A percentile compares a stretch with the other conserved stretches of the same genome.
These are phyloP conservation scores for Caenorhabditis inopinata DNA, from an alignment of 1,140 invertebrate genomes.

Conservation along the genomic window DNA sequence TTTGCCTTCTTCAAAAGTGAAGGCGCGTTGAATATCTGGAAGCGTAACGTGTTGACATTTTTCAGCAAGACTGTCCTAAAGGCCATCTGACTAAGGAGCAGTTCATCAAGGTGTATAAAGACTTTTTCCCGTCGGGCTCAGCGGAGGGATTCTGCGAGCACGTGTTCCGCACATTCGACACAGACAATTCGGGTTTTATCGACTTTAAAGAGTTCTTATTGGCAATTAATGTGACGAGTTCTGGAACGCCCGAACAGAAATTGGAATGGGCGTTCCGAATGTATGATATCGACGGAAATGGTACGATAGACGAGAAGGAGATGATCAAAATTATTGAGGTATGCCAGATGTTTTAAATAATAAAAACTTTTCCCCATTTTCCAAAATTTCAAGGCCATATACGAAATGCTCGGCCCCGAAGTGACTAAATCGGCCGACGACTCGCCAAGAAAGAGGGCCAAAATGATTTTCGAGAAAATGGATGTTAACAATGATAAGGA, in stretches of 20 bases:
- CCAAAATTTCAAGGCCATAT: conserved; percentile 77
- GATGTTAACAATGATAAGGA: conserved; percentile 69
- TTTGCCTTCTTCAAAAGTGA: too few relatives aligned
- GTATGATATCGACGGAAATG: conserved; percentile 97
- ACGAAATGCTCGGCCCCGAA: conserved; percentile 94
- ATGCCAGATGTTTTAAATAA: conserved; percentile 36
- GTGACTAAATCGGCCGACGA: conserved; percentile 75
- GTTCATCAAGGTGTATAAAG: conserved; percentile 93
- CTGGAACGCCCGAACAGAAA: conserved; percentile 94
- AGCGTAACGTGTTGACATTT: conserved; percentile 1
- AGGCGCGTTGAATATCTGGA: too few relatives aligned
- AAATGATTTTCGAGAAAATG: conserved; percentile 91
- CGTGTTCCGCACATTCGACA: conserved; percentile 92
- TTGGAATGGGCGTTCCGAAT: conserved; percentile 92
- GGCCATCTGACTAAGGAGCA: conserved; percentile 92
- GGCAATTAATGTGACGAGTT: conserved; percentile 95
- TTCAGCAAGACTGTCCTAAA: conserved; percentile 98
- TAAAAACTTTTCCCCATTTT: background rate
- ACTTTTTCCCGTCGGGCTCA: conserved; percentile 81
- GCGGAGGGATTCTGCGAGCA: conserved; percentile 98
- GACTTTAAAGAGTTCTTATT: conserved; percentile 87
- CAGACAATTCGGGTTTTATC: conserved; percentile 91
- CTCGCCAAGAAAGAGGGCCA: conserved; percentile 86
- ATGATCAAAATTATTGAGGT: conserved; percentile 74
- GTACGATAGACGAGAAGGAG: conserved; percentile 91